Evolutionary conservation across 2,888 invertebrate genomes (phyloP).

Genomic region (Choristoneura rosaceana): DNA sequence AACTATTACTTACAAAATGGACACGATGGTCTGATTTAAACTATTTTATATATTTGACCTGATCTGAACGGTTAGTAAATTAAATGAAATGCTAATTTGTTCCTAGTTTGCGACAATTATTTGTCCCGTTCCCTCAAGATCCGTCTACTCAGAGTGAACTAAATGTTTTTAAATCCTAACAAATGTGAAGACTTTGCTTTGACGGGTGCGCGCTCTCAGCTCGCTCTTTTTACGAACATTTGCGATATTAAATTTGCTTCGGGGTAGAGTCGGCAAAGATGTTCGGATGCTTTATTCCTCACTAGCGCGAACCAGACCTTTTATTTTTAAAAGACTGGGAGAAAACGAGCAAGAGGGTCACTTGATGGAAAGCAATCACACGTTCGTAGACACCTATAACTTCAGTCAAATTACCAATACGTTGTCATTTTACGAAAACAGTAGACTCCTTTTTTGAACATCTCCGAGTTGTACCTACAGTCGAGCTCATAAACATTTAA

Average conservation of each 20-base stretch:
- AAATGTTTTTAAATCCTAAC: conserved; percentile 40
- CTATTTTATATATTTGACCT: no score
- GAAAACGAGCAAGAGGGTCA: no score
- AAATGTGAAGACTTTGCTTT: conserved; percentile 38
- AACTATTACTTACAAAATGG: no score
- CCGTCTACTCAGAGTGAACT: conserved; percentile 25
- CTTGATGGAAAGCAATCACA: no score
- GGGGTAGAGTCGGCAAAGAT: conserved; percentile 9
- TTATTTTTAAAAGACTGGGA: no score
- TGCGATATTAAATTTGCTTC: conserved; percentile 40
- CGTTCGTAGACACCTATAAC: no score
- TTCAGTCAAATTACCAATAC: no score
- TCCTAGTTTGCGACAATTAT: conserved; percentile 24
- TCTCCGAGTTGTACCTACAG: no score
- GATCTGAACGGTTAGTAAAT: neutral
- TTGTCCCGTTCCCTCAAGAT: conserved; percentile 20
- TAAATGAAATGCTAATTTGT: conserved; percentile 14
- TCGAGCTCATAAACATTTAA: no score
- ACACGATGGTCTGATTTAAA: no score
- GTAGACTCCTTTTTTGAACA: no score
- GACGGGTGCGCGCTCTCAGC: conserved; percentile 16
- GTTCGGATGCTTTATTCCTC: neutral
- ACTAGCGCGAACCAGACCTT: neutral
- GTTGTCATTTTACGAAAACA: no score
- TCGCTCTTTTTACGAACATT: conserved; percentile 32